Evolutionary conservation across 2,113 vertebrate genomes (phyloP).

Genomic region (Hypocryptadius cinnamomeus): DNA sequence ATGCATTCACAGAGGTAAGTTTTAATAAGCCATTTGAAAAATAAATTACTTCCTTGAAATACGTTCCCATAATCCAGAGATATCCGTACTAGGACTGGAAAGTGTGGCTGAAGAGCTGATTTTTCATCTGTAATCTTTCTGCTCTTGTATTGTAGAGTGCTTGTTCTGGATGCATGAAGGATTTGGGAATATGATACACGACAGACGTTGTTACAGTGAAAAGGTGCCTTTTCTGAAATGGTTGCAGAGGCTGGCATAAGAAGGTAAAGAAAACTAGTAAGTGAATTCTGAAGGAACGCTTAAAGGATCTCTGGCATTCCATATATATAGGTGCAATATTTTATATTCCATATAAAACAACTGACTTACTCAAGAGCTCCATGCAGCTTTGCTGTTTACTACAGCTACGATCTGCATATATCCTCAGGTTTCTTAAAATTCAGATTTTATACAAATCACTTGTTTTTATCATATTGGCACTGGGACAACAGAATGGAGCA

Average conservation of each 20-base stretch:
- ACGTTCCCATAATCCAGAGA: neutral
- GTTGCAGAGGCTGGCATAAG: slow-evolving; percentile 34
- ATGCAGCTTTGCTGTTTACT: neutral
- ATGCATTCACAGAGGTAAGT: slow-evolving; percentile 59
- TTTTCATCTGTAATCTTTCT: neutral
- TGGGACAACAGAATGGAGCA: neutral
- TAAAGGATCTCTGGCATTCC: neutral
- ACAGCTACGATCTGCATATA: neutral
- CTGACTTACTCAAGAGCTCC: neutral
- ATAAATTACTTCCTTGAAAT: neutral
- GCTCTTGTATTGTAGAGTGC: slow-evolving; percentile 46
- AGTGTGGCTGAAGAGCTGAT: neutral
- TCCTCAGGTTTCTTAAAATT: neutral
- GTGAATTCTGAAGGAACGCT: neutral
- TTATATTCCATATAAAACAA: neutral
- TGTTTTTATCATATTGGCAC: neutral
- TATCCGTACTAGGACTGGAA: neutral
- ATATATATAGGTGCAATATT: neutral
- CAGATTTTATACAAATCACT: neutral
- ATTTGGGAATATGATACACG: slow-evolving; percentile 62
- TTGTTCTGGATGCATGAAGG: slow-evolving; percentile 63
- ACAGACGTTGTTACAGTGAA: slow-evolving; percentile 31
- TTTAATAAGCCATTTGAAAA: neutral
- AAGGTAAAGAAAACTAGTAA: neutral
- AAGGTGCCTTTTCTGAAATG: slow-evolving; percentile 62